Base-by-base conservation (phyloP, 35 echinoderm and acorn worm species). In the Lytechinus variegatus region DNA sequence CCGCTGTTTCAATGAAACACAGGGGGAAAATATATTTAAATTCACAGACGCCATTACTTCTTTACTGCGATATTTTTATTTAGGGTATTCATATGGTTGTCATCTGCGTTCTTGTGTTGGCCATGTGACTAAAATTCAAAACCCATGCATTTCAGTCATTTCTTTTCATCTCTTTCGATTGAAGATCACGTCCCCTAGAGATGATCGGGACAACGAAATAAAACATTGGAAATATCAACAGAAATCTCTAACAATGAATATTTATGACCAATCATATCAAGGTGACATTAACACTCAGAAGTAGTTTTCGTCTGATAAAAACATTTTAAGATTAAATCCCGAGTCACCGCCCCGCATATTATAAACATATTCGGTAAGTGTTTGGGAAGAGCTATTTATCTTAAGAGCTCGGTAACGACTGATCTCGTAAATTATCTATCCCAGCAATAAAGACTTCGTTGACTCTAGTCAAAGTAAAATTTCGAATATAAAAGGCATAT, bases 321-420 rank as follows among this genome's bases (percentile, higher is more conserved):
- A 16, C 66, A 79, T 79, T 79, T 14, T n/a, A 19, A 79, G 21
- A 79, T 16, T 79, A 21, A 79, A 79, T 79, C 66, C 5, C 16
- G n/a, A 5, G 24, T 71, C 61, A 71, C 6, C 61, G 61, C 61
- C 21, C n/a, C 66, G 9, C 12, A 79, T 79, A 24, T 79, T 79
- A 79, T 79, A 79, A 79, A 79, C 66, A 79, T 79, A 3, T 44
- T 79, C 66, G 6, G 16, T 24, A 79, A 79, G 66, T 79, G 66
- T 24, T 79, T 79, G 66, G 66, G 66, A 79, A 79, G 66, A 79
- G 66, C 66, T 79, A n/a, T 79, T 79, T 24, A 79, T 79, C 66
- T 4, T 79, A 79, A 79, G 66, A n/a, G 66, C 66, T 19, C 19
- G 6, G n/a, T 79, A 79, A 79, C 66, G 66, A 79, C 66, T 24